Evolutionary conservation across 2,113 vertebrate species (phyloP), one percentile per base, ranked within the genome.

Genomic region (Myiopsitta monachus): DNA sequence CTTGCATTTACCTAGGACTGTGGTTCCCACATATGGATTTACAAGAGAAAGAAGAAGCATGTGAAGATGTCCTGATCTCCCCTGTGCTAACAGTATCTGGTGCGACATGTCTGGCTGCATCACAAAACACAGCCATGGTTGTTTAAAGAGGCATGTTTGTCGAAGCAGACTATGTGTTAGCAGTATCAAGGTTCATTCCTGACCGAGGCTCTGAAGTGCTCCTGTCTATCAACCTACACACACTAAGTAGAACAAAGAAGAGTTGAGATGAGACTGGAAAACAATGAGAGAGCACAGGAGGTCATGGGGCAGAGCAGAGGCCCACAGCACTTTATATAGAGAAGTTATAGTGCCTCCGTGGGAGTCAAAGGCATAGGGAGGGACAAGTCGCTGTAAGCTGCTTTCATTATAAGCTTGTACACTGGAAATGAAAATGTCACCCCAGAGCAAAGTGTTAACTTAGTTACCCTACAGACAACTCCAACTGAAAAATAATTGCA

Each of bases 381-480:
- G 21, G 30, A 90, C 33, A 94, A 67, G 68, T 22, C 0, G 0
- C 51, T 88, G 21, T 75, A 64, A 78, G n/a, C 26, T 52, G 28
- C 44, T 90, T 88, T 84, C 55, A 47, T 74, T 59, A 55, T 59
- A 59, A 77, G 51, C 81, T 44, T 87, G 75, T 83, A 41, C 15
- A 27, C 69, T 93, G 69, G 59, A 88, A 92, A 92, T 61, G 46
- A 87, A 94, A 95, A 93, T 61, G 33, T 36, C 76, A 87, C 33
- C 66, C 61, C 28, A 69, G 69, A 90, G 73, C 3, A 2, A 80
- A 78, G 55, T 30, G 52, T 39, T 95, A 95, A 88, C 76, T 94
- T 87, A 44, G 83, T 84, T 88, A 95, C 41, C 49, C 62, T 68
- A 62, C 61, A 88, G 73, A 82, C 57, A 72, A 52, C 57, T 90